Percentiles rank a stretch among this genome's conserved stretches.
Evolutionary conservation across 2,113 vertebrate species (phyloP).

Genomic region (Atractosteus spatula): DNA sequence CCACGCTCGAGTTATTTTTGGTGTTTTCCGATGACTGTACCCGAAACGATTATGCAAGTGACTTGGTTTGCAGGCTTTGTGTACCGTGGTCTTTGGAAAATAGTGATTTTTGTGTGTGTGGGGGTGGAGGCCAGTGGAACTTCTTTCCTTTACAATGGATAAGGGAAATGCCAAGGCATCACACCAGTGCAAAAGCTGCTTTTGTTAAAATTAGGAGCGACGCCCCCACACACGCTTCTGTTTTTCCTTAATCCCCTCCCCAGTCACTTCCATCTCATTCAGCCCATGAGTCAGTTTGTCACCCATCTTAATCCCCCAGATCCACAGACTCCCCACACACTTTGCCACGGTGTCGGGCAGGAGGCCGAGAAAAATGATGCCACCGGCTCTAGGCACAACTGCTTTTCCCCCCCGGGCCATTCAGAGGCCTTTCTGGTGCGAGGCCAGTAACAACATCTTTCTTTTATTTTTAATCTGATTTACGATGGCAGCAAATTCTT

Average conservation of each 20-base stretch:
- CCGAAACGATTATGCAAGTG: too few species aligned
- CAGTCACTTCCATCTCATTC: background rate
- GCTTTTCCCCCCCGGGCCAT: too few species aligned
- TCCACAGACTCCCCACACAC: background rate
- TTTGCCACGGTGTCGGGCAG: background rate
- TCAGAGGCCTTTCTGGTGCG: too few species aligned
- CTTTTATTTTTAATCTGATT: constrained; percentile 27
- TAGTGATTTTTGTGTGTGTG: too few species aligned
- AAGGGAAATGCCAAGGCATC: too few species aligned
- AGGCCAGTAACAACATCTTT: background rate
- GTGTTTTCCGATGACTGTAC: too few species aligned
- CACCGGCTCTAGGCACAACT: background rate
- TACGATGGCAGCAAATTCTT: background rate
- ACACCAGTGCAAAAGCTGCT: too few species aligned
- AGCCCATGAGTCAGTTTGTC: background rate
- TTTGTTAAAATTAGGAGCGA: background rate
- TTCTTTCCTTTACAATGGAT: too few species aligned
- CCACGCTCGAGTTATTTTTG: too few species aligned
- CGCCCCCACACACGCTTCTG: background rate
- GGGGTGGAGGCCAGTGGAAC: too few species aligned
- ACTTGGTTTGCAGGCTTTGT: too few species aligned
- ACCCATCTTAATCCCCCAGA: background rate
- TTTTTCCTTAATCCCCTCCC: background rate
- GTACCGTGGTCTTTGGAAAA: too few species aligned
- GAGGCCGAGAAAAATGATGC: background rate